Conservation (phyloP, 2,797 vertebrate species). For the Eupleurogrammus muticus region DNA sequence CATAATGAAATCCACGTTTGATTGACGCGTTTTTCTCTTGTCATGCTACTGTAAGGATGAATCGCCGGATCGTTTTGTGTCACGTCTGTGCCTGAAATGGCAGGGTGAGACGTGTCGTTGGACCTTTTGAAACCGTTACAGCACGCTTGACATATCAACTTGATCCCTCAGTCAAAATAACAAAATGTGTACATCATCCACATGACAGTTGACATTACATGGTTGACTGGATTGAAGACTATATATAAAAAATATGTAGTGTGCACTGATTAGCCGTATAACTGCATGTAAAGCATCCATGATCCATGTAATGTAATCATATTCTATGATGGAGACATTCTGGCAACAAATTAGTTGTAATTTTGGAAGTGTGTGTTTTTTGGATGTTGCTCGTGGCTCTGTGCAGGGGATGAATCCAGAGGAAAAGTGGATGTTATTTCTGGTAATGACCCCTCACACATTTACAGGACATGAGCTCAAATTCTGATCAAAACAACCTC, state of each 20-base stretch:
- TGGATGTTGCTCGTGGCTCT: not conserved
- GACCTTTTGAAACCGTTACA: slow-evolving; percentile 63
- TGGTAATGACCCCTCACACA: not conserved
- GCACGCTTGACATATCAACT: slow-evolving; percentile 69
- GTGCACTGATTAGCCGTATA: slow-evolving; percentile 26
- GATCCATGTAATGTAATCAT: slow-evolving; percentile 2
- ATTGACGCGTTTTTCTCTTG: slow-evolving; percentile 27
- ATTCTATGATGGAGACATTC: not conserved
- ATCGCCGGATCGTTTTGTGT: slow-evolving; percentile 68
- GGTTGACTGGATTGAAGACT: slow-evolving; percentile 47
- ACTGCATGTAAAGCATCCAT: slow-evolving; percentile 19
- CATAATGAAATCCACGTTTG: slow-evolving; percentile 16
- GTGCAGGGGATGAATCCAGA: slow-evolving; percentile 2
- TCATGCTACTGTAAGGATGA: slow-evolving; percentile 45
- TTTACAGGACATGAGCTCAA: slow-evolving; percentile 7
- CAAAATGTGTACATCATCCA: slow-evolving; percentile 66
- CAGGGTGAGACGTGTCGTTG: slow-evolving; percentile 53
- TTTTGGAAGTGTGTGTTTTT: slow-evolving; percentile 5
- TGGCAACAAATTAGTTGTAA: not conserved
- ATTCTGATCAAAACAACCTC: slow-evolving; percentile 33
- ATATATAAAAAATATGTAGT: slow-evolving; percentile 22
- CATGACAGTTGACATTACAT: slow-evolving; percentile 66
- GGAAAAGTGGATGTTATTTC: slow-evolving; percentile 18
- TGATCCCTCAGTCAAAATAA: slow-evolving; percentile 67
- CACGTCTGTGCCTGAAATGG: slow-evolving; percentile 62